phyloP scores from a whole-genome alignment of 1,140 invertebrate genomes.

The Melipona quadrifasciata region DNA sequence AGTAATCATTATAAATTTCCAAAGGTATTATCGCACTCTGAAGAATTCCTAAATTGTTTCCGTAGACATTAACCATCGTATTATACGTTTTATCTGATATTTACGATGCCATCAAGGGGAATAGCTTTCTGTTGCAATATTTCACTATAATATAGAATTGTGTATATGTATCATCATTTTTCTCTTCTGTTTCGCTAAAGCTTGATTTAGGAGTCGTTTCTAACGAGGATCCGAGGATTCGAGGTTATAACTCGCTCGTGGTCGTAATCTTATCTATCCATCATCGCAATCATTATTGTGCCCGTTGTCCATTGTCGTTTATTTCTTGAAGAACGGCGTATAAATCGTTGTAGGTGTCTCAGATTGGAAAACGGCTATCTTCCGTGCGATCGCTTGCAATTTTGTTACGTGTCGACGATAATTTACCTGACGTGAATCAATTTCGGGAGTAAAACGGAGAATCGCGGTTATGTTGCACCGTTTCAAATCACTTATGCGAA shows the following conservation, averaged over 20 bases:
- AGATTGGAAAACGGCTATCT: conserved; percentile 31
- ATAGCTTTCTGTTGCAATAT: neutral
- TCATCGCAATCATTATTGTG: conserved; percentile 39
- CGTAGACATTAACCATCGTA: neutral
- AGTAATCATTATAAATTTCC: neutral
- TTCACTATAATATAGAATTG: neutral
- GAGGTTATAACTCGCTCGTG: neutral
- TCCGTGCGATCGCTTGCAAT: conserved; percentile 29
- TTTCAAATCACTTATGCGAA: conserved; percentile 3
- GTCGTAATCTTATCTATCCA: conserved; percentile 20
- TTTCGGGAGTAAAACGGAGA: conserved; percentile 37
- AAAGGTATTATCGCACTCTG: neutral
- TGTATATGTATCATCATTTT: neutral
- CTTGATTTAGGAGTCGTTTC: neutral
- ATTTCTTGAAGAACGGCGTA: conserved; percentile 20
- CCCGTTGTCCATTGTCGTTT: conserved; percentile 45
- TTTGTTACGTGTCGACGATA: conserved; percentile 47
- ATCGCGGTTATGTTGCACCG: conserved; percentile 6
- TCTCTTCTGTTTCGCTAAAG: neutral
- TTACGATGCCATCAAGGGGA: neutral
- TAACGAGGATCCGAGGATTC: neutral
- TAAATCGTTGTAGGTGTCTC: conserved; percentile 46
- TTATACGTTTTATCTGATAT: neutral
- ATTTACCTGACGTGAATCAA: conserved; percentile 55
- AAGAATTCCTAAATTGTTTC: neutral